Base-by-base conservation (phyloP, 2,888 invertebrate species). In the Ceriagrion tenellum region DNA sequence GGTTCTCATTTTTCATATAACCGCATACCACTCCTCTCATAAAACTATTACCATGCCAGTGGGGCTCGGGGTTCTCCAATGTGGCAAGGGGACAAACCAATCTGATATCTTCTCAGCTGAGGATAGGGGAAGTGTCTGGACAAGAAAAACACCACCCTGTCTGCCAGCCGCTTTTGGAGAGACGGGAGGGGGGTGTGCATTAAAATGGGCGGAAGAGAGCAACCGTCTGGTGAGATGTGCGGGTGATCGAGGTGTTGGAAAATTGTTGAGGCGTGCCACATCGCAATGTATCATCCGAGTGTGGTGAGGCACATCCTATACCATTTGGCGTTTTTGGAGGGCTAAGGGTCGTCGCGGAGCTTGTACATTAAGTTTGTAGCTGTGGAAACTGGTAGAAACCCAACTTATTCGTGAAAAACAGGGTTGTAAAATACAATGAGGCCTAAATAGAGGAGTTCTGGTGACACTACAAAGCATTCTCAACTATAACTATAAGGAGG, bases 1-100 rank as follows among this genome's bases (percentile, higher is more conserved):
- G n/a, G n/a, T 69, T n/a, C 69, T 69, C 69, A 69, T 69, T 69
- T 69, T 69, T 69, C 69, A 69, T 69, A 26, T n/a, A 69, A 69
- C 69, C 69, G 69, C 69, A 12, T 12, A 69, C 23, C 69, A 69
- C 69, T 69, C 69, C n/a, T 69, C 69, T 69, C 69, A n/a, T 69
- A 69, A 69, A 69, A 69, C 69, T 69, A 69, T 69, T 69, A 69
- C 69, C 47, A 47, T 47, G n/a, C 10, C 69, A 12, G 3, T 26
- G 69, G 69, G 26, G 20, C n/a, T 3, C n/a, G 69, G 1, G 69
- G 69, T 26, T n/a, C n/a, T n/a, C n/a, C 8, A 26, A 26, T n/a
- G 26, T 26, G n/a, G 69, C 26, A 69, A 8, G 69, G 69, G 69
- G n/a, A 26, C n/a, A 12, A 23, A 69, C 69, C n/a, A 69, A 69